These are phyloP conservation scores for Emydocephalus ijimae DNA, from an alignment of 2,113 vertebrate genomes.

Conservation along the genomic window DNA sequence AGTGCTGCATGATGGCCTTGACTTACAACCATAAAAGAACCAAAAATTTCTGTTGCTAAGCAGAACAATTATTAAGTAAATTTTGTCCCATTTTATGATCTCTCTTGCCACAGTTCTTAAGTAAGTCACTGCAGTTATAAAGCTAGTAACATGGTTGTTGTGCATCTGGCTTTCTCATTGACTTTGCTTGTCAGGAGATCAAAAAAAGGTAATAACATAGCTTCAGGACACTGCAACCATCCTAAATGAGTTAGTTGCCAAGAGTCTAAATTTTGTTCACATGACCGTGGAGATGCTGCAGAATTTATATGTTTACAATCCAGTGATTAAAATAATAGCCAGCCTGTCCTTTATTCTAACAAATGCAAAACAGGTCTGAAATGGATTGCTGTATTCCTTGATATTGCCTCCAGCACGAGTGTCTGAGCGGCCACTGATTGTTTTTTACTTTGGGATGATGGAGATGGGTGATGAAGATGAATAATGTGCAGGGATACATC, in stretches of 20 bases:
- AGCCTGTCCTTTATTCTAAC: slow-evolving; percentile 32
- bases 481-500: slow-evolving; percentile 36
- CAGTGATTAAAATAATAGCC: slow-evolving; percentile 27
- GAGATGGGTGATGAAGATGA: slow-evolving; percentile 45
- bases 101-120: neutral
- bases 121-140: neutral
- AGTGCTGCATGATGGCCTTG: neutral
- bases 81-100: neutral
- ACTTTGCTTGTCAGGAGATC: neutral
- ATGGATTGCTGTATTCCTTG: slow-evolving; percentile 48
- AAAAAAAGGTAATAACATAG: neutral
- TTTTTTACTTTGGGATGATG: slow-evolving; percentile 24
- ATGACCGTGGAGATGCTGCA: neutral
- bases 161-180: neutral
- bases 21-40: neutral
- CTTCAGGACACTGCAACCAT: neutral
- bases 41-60: neutral
- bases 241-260: neutral
- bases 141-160: neutral
- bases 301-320: slow-evolving; percentile 22
- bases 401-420: slow-evolving; percentile 52
- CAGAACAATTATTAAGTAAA: neutral
- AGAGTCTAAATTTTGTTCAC: neutral
- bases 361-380: slow-evolving; percentile 44
- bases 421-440: slow-evolving; percentile 38